These are phyloP conservation scores for Drosophila infuscata DNA, from an alignment of 2,888 invertebrate species.

Conservation along the genomic window DNA sequence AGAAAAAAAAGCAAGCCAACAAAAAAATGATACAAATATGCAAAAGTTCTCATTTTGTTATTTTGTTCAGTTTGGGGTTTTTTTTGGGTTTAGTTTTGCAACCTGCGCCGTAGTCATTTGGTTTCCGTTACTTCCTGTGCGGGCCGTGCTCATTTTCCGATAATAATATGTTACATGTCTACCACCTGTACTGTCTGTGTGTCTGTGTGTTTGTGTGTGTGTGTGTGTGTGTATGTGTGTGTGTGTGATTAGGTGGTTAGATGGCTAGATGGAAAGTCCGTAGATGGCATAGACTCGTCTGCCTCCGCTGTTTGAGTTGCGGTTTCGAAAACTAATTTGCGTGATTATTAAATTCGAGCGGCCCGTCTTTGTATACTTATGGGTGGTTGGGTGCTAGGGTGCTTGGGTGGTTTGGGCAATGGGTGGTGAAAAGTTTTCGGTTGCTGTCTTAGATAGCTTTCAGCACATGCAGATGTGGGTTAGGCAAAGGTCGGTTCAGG, in stretches of 20 bases:
- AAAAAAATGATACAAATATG: slow-evolving; percentile 16
- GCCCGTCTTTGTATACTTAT: not conserved
- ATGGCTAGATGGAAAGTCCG: slow-evolving; percentile 10
- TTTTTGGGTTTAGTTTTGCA: slow-evolving; percentile 53
- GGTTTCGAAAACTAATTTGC: slow-evolving; percentile 76
- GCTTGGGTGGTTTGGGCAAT: not conserved
- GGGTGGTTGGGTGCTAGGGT: not conserved
- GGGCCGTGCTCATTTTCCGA: slow-evolving; percentile 64
- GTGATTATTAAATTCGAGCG: slow-evolving; percentile 73
- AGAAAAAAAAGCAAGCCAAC: not conserved
- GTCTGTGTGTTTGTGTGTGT: slow-evolving; percentile 20
- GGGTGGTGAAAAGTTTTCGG: slow-evolving; percentile 44
- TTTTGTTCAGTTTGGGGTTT: slow-evolving; percentile 16
- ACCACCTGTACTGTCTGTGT: slow-evolving; percentile 1
- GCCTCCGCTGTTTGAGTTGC: slow-evolving; percentile 56
- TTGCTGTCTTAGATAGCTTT: slow-evolving; percentile 35
- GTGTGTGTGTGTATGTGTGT: slow-evolving; percentile 36
- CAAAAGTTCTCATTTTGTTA: slow-evolving; percentile 36
- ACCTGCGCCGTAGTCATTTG: slow-evolving; percentile 68
- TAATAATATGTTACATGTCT: slow-evolving; percentile 76
- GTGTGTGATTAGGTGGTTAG: slow-evolving; percentile 52
- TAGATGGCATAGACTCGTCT: slow-evolving; percentile 23
- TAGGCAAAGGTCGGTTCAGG: slow-evolving; percentile 19
- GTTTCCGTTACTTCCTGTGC: slow-evolving; percentile 73
- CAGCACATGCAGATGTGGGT: slow-evolving; percentile 52